Conservation (phyloP, 2,113 vertebrate species). For the Artemisiospiza belli region DNA sequence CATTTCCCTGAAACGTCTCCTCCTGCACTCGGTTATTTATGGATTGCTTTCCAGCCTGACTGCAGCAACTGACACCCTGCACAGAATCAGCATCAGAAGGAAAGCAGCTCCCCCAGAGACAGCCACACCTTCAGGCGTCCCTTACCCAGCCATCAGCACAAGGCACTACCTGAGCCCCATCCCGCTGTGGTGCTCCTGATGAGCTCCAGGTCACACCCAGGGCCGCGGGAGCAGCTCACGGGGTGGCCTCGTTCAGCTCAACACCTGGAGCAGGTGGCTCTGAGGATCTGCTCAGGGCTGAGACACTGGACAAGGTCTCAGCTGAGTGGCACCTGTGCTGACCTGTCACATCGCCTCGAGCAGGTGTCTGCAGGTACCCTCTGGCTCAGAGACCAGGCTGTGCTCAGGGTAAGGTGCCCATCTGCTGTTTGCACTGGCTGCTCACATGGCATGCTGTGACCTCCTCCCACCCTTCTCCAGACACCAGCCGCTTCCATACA, state of each 20-base stretch:
- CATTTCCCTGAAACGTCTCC: not conserved
- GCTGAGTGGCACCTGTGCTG: not conserved
- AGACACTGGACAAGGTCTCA: accelerated
- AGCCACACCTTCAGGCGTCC: not conserved
- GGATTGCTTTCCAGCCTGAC: not conserved
- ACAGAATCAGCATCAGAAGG: not conserved
- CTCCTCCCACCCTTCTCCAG: conserved; percentile 3
- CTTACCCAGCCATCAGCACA: not conserved
- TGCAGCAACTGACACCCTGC: not conserved
- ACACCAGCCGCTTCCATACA: not conserved
- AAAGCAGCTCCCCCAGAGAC: not conserved
- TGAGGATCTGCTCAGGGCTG: not conserved
- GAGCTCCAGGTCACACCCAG: not conserved
- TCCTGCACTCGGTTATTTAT: not conserved
- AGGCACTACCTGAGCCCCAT: not conserved
- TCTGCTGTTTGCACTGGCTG: not conserved
- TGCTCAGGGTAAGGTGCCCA: not conserved
- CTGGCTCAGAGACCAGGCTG: not conserved
- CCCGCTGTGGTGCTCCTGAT: accelerated
- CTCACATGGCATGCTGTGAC: not conserved
- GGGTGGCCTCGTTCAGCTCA: not conserved
- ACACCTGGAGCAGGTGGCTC: accelerated
- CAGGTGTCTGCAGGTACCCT: not conserved
- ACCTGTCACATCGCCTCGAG: not conserved
- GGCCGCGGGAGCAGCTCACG: not conserved